Evolutionary conservation across 1,140 invertebrate genomes (phyloP).

Genomic region (Argopecten irradians): DNA sequence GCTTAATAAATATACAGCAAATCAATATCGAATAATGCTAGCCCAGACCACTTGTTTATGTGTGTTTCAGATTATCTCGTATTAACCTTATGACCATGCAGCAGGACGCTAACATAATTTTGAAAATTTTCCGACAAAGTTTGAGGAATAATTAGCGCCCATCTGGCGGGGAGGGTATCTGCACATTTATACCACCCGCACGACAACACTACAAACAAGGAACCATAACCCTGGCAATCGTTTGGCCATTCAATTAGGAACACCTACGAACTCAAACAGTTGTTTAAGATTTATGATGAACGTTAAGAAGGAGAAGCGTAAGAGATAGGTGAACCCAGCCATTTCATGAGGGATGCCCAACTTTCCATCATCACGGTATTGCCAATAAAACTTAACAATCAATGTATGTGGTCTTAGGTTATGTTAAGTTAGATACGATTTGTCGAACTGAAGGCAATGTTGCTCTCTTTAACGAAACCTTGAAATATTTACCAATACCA

Average conservation of each 20-base stretch:
- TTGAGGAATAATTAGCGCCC: not conserved
- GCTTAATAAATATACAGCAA: too few species aligned
- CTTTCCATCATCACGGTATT: not conserved
- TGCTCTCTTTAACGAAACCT: not conserved
- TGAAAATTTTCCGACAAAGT: not conserved
- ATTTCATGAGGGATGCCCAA: not conserved
- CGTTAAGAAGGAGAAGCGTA: not conserved
- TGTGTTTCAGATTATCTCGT: not conserved
- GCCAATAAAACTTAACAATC: not conserved
- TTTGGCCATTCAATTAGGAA: constrained; percentile 17
- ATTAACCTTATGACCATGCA: not conserved
- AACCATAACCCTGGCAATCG: constrained; percentile 14
- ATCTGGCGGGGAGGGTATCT: not conserved
- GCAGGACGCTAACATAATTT: not conserved
- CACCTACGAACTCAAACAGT: not conserved
- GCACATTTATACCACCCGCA: constrained; percentile 5
- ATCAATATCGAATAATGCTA: too few species aligned
- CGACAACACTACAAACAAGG: not conserved
- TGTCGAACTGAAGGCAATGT: not conserved
- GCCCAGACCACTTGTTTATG: not conserved
- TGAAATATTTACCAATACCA: not conserved
- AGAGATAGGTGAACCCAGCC: not conserved
- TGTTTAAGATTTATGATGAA: not conserved
- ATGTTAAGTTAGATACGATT: too few species aligned
- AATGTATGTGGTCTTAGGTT: not conserved